phyloP scores from a whole-genome alignment of 2,888 invertebrate genomes.

The Leptopterna dolabrata region DNA sequence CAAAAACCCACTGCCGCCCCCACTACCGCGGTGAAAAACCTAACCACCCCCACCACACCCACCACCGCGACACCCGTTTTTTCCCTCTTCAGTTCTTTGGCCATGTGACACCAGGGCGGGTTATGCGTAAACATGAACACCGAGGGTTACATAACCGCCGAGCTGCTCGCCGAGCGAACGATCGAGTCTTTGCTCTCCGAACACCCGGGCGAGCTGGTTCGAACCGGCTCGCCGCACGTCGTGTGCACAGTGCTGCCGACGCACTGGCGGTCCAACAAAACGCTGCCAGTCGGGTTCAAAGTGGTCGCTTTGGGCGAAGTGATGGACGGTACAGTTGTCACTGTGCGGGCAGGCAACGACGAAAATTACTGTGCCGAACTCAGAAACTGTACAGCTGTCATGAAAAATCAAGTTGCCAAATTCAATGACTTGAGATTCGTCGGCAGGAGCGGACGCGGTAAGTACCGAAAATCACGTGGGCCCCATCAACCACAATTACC shows the following conservation, averaged over 20 bases:
- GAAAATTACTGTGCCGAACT: conserved; percentile 96
- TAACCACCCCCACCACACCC: conserved; percentile 59
- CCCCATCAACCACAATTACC: not conserved
- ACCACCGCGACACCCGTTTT: conserved; percentile 56
- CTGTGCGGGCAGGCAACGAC: conserved; percentile 94
- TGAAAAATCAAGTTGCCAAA: conserved; percentile 97
- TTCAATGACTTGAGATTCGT: conserved; percentile 98
- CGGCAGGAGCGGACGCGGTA: conserved; percentile 95
- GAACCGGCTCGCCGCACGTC: conserved; percentile 95
- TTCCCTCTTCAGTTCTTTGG: conserved; percentile 61
- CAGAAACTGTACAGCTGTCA: conserved; percentile 91
- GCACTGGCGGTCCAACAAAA: conserved; percentile 98
- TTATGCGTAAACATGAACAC: conserved; percentile 56
- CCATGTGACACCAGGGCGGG: conserved; percentile 58
- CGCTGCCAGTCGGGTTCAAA: conserved; percentile 94
- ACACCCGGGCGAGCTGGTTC: conserved; percentile 91
- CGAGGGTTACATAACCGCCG: conserved; percentile 74
- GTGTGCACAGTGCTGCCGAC: conserved; percentile 88
- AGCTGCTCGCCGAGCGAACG: conserved; percentile 84
- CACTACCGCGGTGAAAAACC: conserved; percentile 58
- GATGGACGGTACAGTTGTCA: conserved; percentile 93
- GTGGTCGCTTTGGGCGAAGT: conserved; percentile 93
- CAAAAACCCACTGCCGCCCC: conserved; percentile 52
- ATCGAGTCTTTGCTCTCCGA: conserved; percentile 87
- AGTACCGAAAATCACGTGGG: conserved; percentile 66